Base-by-base conservation (phyloP, 2,888 invertebrate genomes). In the Notocelia uddmanniana region DNA sequence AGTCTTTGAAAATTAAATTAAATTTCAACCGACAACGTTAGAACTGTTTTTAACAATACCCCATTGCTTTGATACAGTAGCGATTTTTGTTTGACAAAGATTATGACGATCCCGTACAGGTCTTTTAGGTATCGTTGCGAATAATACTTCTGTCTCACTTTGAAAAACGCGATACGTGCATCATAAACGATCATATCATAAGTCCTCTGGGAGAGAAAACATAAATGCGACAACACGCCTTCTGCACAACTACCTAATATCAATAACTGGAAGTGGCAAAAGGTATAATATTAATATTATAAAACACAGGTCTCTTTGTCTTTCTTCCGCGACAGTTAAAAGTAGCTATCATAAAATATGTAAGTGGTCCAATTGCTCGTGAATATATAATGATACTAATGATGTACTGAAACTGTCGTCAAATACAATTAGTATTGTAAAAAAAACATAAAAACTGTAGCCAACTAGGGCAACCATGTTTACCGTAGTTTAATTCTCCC, bases 261-360 rank as follows among this genome's bases (percentile, higher is more conserved):
- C 8, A 45, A n/a, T n/a, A 45, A 45, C 8, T 15, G 5, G 41
- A n/a, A 45, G n/a, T 3, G 15, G 41, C 41, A 45, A 13, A 45
- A 45, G 15, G 41, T 15, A n/a, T 45, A 45, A 45, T 45, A 45
- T 45, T 45, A n/a, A n/a, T 45, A 45, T 45, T 45, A n/a, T 45
- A 45, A 45, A 15, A 45, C n/a, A 45, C n/a, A 45, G n/a, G 45
- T n/a, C 45, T 37, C 37, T 45, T 45, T 45, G 45, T 45, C 41
- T 41, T 41, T 3, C 41, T 41, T 41, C 41, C 15, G 41, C 41
- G 41, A 41, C 41, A 15, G 41, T 41, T 41, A 41, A 41, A 41
- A 15, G 15, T 41, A 41, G 41, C 5, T n/a, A 45, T 45, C n/a
- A n/a, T 45, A 13, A 45, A 31, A 31, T n/a, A n/a, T 6, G 15